Base-by-base conservation (phyloP, 1,140 invertebrate species). In the Drosophila nikananu region DNA sequence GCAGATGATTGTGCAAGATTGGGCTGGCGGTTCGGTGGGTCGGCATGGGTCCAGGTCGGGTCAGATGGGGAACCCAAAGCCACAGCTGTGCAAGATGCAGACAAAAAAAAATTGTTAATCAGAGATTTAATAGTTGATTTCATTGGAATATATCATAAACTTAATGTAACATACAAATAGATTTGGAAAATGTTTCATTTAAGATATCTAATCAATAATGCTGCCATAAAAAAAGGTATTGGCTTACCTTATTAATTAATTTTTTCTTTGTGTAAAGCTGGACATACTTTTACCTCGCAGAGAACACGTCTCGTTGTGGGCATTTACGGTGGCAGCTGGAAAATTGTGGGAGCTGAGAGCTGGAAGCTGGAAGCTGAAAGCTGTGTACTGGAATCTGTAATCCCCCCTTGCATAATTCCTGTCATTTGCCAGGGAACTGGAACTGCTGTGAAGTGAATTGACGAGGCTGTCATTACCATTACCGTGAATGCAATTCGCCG, bases 281-380 rank as follows among this genome's bases (percentile, higher is more conserved):
- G 55, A 74, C 51, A 17, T 17, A 63, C 76, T 76, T 79, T 83
- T 80, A 61, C 63, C 52, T 39, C 54, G 62, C 68, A 87, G 84
- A 87, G 83, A 87, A 87, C 84, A 87, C 83, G 83, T 89, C 84
- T 66, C 77, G 84, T 64, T 80, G 80, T 89, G 84, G 52, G 23
- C 65, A 83, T 87, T 89, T 89, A 30, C 41, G 19, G 35, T 61
- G 52, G 44, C 35, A 73, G 67, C 67, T 73, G 41, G 60, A 49
- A 62, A 67, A 66, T 81, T 71, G 76, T 77, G 59, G 59, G 72
- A 72, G 61, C 64, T 48, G 23, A 3, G 9, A 27, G 17, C 17
- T 51, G 49, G 49, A 39, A 67, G 19, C 42, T 44, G 19, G 0
- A 1, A 21, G 12, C 44, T 9, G 7, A 5, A 8, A 41, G 17